Percentiles rank a stretch among this genome's conserved stretches.
phyloP scores from a whole-genome alignment of 2,113 vertebrate genomes.

The Buteo buteo region DNA sequence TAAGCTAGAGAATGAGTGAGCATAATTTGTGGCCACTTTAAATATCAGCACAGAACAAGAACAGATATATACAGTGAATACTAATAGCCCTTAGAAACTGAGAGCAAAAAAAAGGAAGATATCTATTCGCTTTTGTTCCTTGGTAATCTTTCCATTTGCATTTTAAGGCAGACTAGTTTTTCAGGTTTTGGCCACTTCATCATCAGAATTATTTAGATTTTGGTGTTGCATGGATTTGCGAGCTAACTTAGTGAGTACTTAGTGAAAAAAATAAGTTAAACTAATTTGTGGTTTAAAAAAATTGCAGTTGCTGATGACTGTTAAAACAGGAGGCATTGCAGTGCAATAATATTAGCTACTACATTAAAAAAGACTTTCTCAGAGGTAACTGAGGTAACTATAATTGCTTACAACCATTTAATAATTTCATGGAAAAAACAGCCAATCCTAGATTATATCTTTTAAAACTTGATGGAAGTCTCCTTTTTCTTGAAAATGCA shows the following conservation, averaged over 20 bases:
- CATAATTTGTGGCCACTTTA: constrained; percentile 71
- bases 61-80: constrained; percentile 68
- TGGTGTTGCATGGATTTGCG: neutral
- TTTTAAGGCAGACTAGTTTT: constrained; percentile 46
- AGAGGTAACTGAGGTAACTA: constrained; percentile 36
- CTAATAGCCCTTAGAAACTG: constrained; percentile 71
- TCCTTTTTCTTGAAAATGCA: constrained; percentile 47
- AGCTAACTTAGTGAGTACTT: neutral
- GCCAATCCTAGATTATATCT: constrained; percentile 25
- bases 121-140: constrained; percentile 72
- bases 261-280: neutral
- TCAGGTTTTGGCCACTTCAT: constrained; percentile 1
- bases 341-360: neutral
- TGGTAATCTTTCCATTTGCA: constrained; percentile 58
- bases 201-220: constrained; percentile 22
- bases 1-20: constrained; percentile 63
- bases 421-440: constrained; percentile 31
- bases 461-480: constrained; percentile 50
- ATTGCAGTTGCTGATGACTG: neutral
- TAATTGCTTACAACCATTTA: constrained; percentile 43
- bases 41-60: constrained; percentile 57
- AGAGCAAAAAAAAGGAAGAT: constrained; percentile 63
- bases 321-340: neutral
- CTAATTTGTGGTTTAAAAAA: constrained; percentile 8
- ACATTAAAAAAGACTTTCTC: constrained; percentile 1